Percentiles rank a stretch among this genome's conserved stretches.
Conservation (phyloP, 2,888 invertebrate species). For the Drosophila barbarae region DNA sequence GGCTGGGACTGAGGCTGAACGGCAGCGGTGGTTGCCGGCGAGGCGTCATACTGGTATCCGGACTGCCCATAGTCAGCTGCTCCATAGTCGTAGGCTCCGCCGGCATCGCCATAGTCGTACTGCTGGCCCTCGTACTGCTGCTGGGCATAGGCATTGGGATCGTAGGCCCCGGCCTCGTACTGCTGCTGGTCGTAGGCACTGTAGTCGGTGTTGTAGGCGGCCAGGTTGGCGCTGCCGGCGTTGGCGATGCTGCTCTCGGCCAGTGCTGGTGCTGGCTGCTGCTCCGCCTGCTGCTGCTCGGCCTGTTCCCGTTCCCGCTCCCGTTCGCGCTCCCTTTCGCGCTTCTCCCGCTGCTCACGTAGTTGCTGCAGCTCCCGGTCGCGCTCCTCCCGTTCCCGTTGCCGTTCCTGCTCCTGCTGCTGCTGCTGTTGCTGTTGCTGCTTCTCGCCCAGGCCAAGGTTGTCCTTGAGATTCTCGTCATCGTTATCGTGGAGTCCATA, state of each 20-base stretch:
- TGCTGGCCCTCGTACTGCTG: conserved; percentile 68
- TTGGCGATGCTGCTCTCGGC: conserved; percentile 53
- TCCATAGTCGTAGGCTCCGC: conserved; percentile 65
- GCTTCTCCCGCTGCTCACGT: conserved; percentile 51
- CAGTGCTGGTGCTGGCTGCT: conserved; percentile 39
- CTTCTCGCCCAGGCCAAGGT: conserved; percentile 78
- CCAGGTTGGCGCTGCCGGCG: conserved; percentile 59
- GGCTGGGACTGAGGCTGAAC: conserved; percentile 34
- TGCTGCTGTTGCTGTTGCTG: conserved; percentile 69
- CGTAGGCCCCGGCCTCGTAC: conserved; percentile 75
- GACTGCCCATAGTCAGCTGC: conserved; percentile 66
- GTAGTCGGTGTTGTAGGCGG: conserved; percentile 75
- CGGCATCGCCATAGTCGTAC: conserved; percentile 62
- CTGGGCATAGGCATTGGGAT: conserved; percentile 69
- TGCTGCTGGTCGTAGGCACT: conserved; percentile 77
- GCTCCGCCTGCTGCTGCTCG: conserved; percentile 58
- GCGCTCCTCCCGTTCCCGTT: conserved; percentile 51
- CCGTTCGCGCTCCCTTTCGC: conserved; percentile 49
- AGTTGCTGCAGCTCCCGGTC: conserved; percentile 52
- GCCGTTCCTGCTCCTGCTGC: conserved; percentile 36
- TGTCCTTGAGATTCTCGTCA: conserved; percentile 79
- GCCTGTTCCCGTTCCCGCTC: conserved; percentile 47
- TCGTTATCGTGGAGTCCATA: conserved; percentile 77
- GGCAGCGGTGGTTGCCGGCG: conserved; percentile 55
- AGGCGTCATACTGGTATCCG: conserved; percentile 74